Conservation (phyloP, 2,113 vertebrate genomes). For the Prionailurus bengalensis region DNA sequence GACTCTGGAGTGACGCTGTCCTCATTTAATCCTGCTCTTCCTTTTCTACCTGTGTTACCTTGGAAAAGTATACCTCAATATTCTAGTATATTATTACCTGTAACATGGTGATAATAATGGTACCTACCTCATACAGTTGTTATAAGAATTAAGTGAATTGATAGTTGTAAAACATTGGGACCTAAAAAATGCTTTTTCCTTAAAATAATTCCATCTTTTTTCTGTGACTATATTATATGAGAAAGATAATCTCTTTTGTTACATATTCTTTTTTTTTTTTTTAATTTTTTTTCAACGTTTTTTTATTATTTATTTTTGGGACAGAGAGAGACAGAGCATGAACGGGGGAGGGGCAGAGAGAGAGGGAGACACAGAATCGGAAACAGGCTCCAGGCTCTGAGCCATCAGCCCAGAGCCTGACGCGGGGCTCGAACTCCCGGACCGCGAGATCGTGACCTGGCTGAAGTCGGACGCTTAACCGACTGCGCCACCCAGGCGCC, state of each 20-base stretch:
- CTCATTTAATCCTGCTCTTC: neutral
- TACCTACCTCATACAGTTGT: neutral
- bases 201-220: neutral
- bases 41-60: neutral
- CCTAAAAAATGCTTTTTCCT: neutral
- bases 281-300: too few relatives aligned
- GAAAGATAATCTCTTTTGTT: neutral
- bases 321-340: too few relatives aligned
- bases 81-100: neutral
- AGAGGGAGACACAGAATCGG: too few relatives aligned
- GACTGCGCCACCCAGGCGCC: too few relatives aligned
- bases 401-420: too few relatives aligned
- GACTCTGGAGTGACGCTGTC: neutral
- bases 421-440: too few relatives aligned
- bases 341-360: too few relatives aligned
- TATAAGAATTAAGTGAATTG: neutral
- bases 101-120: neutral
- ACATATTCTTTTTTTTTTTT: neutral
- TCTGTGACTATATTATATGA: neutral
- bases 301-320: too few relatives aligned
- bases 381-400: too few relatives aligned
- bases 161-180: neutral
- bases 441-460: too few relatives aligned
- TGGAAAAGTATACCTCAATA: neutral
- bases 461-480: too few relatives aligned